These are phyloP conservation scores for Hydractinia echinata DNA, from an alignment of 30 jellyfish, hydroid and myxozoan genomes.

Conservation along the genomic window DNA sequence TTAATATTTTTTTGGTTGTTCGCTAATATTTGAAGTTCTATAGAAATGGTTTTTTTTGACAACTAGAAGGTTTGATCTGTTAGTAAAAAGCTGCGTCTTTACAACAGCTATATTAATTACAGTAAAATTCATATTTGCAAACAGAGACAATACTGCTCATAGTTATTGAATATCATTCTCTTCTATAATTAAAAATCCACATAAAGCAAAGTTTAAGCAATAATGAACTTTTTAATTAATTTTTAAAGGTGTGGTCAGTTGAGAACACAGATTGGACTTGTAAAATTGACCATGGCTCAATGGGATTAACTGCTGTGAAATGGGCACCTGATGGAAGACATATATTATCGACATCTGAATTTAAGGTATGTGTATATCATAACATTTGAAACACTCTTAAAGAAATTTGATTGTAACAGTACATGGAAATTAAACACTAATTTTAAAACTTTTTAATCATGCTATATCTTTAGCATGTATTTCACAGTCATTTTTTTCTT, in stretches of 20 bases:
- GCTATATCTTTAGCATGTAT: no score
- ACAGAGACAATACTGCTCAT: no score
- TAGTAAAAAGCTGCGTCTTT: no score
- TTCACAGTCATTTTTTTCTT: no score
- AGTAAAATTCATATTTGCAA: no score
- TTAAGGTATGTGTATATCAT: constrained; percentile 36
- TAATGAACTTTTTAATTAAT: background rate
- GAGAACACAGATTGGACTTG: constrained; percentile 93
- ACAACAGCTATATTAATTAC: no score
- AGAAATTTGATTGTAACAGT: background rate
- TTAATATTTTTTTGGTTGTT: no score
- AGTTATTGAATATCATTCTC: background rate
- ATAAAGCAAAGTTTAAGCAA: background rate
- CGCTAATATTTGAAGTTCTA: no score
- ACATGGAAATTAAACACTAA: background rate
- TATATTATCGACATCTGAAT: constrained; percentile 77
- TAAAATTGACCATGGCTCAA: constrained; percentile 85
- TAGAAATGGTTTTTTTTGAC: no score
- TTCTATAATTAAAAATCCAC: background rate
- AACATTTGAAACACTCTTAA: background rate
- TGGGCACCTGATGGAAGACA: constrained; percentile 98
- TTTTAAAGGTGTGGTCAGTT: constrained; percentile 80
- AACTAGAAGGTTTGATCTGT: no score
- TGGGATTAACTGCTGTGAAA: constrained; percentile 72
- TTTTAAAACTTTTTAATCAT: no score